phyloP scores from a whole-genome alignment of 1,140 invertebrate genomes.

The Brachionus manjavacas region DNA sequence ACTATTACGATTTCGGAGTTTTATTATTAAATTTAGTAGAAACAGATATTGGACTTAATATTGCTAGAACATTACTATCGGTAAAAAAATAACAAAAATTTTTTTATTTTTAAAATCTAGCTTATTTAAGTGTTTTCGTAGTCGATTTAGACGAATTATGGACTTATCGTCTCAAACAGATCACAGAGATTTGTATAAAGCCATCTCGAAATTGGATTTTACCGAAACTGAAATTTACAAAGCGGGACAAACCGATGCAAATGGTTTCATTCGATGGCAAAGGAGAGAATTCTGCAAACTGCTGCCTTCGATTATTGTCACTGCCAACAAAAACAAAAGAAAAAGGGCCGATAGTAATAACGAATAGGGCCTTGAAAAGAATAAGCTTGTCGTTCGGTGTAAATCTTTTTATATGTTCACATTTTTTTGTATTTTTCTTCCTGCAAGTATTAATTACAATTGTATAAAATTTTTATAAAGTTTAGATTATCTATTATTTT shows the following conservation, averaged over 20 bases:
- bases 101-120: no score
- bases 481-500: neutral
- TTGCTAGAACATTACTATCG: slow-evolving; percentile 11
- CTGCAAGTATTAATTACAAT: slow-evolving; percentile 11
- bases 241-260: slow-evolving; percentile 27
- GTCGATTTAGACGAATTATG: slow-evolving; percentile 39
- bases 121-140: slow-evolving; percentile 29
- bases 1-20: slow-evolving; percentile 38
- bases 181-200: slow-evolving; percentile 37
- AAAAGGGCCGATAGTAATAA: slow-evolving; percentile 31
- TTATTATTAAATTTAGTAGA: slow-evolving; percentile 26
- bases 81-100: neutral
- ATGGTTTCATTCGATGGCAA: slow-evolving; percentile 27
- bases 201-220: slow-evolving; percentile 28
- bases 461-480: slow-evolving; percentile 33
- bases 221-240: slow-evolving; percentile 39
- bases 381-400: neutral
- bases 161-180: slow-evolving; percentile 34
- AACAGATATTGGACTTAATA: slow-evolving; percentile 22
- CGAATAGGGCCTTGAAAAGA: neutral
- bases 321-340: slow-evolving; percentile 28
- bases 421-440: slow-evolving; percentile 31
- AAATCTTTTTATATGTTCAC: neutral
- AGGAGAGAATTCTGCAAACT: slow-evolving; percentile 40
- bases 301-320: slow-evolving; percentile 30